Evolutionary conservation across 2,797 vertebrate genomes (phyloP).

Genomic region (Hypotaenidia okinawae): DNA sequence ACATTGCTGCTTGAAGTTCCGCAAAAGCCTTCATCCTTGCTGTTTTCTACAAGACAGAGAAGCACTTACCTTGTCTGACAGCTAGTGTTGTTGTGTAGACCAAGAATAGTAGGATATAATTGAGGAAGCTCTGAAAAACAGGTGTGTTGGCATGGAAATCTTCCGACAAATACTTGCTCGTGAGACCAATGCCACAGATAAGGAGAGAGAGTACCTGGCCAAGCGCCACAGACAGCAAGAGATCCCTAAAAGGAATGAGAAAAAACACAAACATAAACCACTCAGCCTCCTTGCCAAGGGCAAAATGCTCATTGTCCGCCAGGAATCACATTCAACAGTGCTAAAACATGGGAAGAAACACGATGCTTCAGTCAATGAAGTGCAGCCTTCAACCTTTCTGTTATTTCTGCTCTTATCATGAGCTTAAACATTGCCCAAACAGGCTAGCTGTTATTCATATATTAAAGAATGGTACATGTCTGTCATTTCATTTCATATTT

Average conservation of each 20-base stretch:
- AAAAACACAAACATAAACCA: conserved; percentile 44
- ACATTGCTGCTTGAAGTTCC: background rate
- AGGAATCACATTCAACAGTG: background rate
- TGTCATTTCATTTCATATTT: background rate
- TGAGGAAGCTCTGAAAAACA: conserved; percentile 96
- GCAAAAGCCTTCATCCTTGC: background rate
- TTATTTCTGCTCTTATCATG: background rate
- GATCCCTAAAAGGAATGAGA: conserved; percentile 83
- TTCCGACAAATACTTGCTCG: conserved; percentile 93
- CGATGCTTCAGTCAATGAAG: background rate
- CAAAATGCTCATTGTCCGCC: background rate
- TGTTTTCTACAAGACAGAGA: background rate
- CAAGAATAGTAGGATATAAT: conserved; percentile 95
- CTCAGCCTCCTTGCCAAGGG: background rate
- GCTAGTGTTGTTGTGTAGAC: conserved; percentile 96
- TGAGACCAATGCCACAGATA: conserved; percentile 92
- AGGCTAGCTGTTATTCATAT: background rate
- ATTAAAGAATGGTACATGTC: background rate
- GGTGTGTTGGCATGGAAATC: conserved; percentile 96
- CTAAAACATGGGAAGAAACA: background rate
- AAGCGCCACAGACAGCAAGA: conserved; percentile 90
- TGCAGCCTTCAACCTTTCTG: background rate
- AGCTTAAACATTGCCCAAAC: background rate
- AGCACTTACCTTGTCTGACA: conserved; percentile 91
- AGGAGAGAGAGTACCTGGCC: conserved; percentile 93